Evolutionary conservation across 2,888 invertebrate genomes (phyloP), one percentile per base, ranked within the genome.

Genomic region (Malachius bipustulatus): DNA sequence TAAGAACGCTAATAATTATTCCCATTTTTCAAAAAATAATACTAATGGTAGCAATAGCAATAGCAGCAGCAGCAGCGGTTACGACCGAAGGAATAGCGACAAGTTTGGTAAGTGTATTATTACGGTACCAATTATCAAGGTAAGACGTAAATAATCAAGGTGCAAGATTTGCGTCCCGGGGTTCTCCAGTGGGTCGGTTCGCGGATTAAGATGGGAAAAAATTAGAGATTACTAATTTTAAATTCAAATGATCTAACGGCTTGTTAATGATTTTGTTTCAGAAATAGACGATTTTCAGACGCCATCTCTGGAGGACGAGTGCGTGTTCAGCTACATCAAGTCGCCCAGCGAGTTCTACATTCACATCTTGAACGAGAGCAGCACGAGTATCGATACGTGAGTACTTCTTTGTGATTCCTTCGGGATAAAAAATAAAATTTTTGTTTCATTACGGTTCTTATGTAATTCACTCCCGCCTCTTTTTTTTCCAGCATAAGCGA

Each of bases 311-410:
- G 24, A n/a, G n/a, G 6, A 19, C 6, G 24, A 19, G n/a, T 19
- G 24, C n/a, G 24, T 19, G 6, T 19, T 19, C 24, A 19, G 24
- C n/a, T n/a, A 19, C n/a, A n/a, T 19, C 24, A n/a, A 19, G n/a
- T 19, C 24, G n/a, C 24, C 24, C n/a, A 19, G 24, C n/a, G 24
- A 19, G n/a, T 19, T 19, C n/a, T 19, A 19, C n/a, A n/a, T 19
- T 6, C 24, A 19, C 6, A 19, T 19, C 6, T n/a, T 19, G 6
- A 19, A 19, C 24, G n/a, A 19, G n/a, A n/a, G n/a, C 24, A 19
- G 6, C 6, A n/a, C 6, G n/a, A 6, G n/a, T 6, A 19, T 19
- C 24, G 24, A 19, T n/a, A 8, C n/a, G 24, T 19, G n/a, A 19
- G 24, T 19, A 19, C n/a, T 19, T 8, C n/a, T 19, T 19, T 19